Evolutionary conservation across 2,888 invertebrate genomes (phyloP).

Genomic region (Zygaena filipendulae): DNA sequence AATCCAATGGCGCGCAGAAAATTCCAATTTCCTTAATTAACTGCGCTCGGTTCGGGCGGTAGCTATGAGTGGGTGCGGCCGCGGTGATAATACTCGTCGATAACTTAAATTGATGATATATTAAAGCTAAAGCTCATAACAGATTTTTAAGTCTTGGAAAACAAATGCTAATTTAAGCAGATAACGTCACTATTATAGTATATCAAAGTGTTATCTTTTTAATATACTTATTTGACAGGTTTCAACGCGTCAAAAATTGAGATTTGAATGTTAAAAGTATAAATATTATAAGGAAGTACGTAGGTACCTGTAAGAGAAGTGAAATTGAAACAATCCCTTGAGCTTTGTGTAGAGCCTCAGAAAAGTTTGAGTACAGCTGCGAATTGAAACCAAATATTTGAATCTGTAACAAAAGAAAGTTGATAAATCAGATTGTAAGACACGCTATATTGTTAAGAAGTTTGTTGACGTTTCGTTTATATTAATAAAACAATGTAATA

Average conservation of each 20-base stretch:
- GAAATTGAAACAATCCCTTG: constrained; percentile 96
- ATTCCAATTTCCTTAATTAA: constrained; percentile 69
- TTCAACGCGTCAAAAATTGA: no score
- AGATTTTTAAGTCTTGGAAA: no score
- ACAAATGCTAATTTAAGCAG: no score
- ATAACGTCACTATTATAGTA: no score
- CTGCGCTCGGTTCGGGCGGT: constrained; percentile 45
- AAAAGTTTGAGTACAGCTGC: constrained; percentile 95
- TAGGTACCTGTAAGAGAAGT: constrained; percentile 90
- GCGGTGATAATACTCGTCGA: constrained; percentile 41
- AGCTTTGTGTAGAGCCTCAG: constrained; percentile 92
- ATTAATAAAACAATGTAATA: constrained; percentile 4
- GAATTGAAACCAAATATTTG: constrained; percentile 99
- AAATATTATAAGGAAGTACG: no score
- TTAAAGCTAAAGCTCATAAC: no score
- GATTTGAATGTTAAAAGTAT: no score
- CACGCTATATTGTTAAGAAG: constrained; percentile 8
- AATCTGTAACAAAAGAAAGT: constrained; percentile 76
- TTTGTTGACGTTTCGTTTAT: not conserved
- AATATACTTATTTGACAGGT: no score
- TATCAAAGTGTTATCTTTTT: no score
- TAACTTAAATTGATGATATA: constrained; percentile 34
- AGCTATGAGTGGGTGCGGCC: constrained; percentile 54
- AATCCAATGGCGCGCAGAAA: constrained; percentile 59
- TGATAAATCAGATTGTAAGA: constrained; percentile 8